Evolutionary conservation across 2,888 invertebrate species (phyloP), one percentile per base, ranked within the genome.

Genomic region (Tinea pellionella): DNA sequence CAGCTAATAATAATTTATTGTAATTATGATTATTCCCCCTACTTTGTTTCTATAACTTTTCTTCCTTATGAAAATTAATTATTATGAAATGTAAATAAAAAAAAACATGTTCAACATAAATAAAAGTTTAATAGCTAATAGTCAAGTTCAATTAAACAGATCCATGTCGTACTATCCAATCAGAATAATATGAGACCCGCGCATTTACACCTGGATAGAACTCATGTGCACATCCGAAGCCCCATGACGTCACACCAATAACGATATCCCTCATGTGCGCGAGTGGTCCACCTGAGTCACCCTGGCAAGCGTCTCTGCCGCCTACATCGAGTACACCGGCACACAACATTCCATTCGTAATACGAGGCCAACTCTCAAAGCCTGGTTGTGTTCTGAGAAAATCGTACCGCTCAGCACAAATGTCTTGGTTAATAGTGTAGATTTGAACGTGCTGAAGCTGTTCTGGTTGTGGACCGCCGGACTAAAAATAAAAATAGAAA

Each of bases 131-230:
- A n/a, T n/a, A n/a, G n/a, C n/a, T n/a, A n/a, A n/a, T n/a, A n/a
- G n/a, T n/a, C n/a, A n/a, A n/a, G n/a, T n/a, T n/a, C n/a, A 24
- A 24, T 24, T 24, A 24, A 2, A 24, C 24, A 24, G 24, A 24
- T 6, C 6, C 24, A 41, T 41, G 2, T 41, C 15, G 9, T 13
- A 58, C 32, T 11, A 58, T 65, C 67, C 68, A 68, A 30, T 61
- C 57, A 0, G 61, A 47, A 56, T 62, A 61, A 65, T 32, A 12
- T 7, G 68, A 65, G 60, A 88, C 76, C 37, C 78, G 71, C 13
- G 79, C 72, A 63, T 78, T 84, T 60, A 87, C 75, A 43, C 82
- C 83, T 0, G 87, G 87, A 65, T 75, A 80, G 62, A 68, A 67
- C 18, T 70, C 69, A 61, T 73, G 71, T 19, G 79, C 84, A 64